phyloP scores from a whole-genome alignment of 2,888 invertebrate genomes.

The Anaspis maculata region DNA sequence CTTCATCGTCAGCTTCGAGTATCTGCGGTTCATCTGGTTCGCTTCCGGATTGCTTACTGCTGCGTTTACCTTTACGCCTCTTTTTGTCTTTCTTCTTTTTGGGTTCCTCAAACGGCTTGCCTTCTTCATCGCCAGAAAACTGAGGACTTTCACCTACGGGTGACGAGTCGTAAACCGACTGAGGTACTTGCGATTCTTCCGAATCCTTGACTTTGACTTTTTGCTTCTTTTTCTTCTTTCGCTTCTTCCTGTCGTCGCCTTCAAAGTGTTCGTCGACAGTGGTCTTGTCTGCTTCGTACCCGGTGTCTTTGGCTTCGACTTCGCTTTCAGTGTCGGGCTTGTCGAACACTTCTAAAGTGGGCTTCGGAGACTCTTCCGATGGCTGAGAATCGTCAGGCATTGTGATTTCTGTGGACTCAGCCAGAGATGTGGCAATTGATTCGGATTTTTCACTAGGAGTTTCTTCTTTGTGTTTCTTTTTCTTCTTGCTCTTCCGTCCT shows the following conservation, averaged over 20 bases:
- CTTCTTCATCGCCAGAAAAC: conserved; percentile 38
- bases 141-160: conserved; percentile 31
- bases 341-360: conserved; percentile 43
- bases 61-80: conserved; percentile 35
- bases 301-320: conserved; percentile 47
- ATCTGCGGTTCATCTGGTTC: conserved; percentile 34
- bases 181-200: conserved; percentile 43
- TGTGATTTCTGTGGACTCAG: conserved; percentile 48
- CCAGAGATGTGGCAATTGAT: conserved; percentile 44
- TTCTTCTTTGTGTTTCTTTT: conserved; percentile 52
- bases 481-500: conserved; percentile 53
- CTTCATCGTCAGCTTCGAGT: conserved; percentile 45
- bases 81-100: conserved; percentile 30
- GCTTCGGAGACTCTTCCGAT: conserved; percentile 48
- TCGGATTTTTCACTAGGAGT: conserved; percentile 22
- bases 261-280: conserved; percentile 51
- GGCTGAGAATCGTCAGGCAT: conserved; percentile 42
- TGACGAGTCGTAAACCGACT: conserved; percentile 42
- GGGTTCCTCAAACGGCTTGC: conserved; percentile 20
- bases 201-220: conserved; percentile 45
- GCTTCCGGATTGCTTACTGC: conserved; percentile 27
- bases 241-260: conserved; percentile 40
- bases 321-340: conserved; percentile 14
- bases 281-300: conserved; percentile 67
- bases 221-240: conserved; percentile 40